These are phyloP conservation scores for Drosophila setosimentum DNA, from an alignment of 2,888 invertebrate genomes.

Conservation along the genomic window DNA sequence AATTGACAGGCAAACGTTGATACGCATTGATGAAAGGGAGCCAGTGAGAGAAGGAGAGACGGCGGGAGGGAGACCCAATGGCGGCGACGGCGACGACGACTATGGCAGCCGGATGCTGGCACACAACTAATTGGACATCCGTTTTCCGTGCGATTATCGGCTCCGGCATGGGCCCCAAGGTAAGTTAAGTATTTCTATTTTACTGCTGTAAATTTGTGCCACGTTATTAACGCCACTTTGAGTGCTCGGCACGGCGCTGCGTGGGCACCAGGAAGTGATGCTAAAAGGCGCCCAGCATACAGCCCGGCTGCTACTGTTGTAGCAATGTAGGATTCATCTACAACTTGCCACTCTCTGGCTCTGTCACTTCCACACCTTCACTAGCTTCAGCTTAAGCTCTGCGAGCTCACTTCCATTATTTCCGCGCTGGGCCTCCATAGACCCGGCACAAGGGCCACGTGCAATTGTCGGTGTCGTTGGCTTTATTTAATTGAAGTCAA, in stretches of 20 bases:
- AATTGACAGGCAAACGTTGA: slow-evolving; percentile 75
- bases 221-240: slow-evolving; percentile 82
- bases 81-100: slow-evolving; percentile 13
- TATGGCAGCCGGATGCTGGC: slow-evolving; percentile 75
- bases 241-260: slow-evolving; percentile 56
- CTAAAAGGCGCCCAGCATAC: slow-evolving; percentile 60
- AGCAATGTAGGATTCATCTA: slow-evolving; percentile 50
- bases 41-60: neutral
- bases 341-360: slow-evolving; percentile 20
- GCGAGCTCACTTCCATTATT: slow-evolving; percentile 55
- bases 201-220: slow-evolving; percentile 70
- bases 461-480: slow-evolving; percentile 76
- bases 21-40: slow-evolving; percentile 62
- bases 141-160: slow-evolving; percentile 81
- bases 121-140: slow-evolving; percentile 84
- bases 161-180: slow-evolving; percentile 44
- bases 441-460: slow-evolving; percentile 65
- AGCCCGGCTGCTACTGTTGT: slow-evolving; percentile 27
- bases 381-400: slow-evolving; percentile 46
- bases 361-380: neutral
- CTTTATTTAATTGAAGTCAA: slow-evolving; percentile 84
- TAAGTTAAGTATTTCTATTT: slow-evolving; percentile 66
- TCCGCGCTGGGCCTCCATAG: slow-evolving; percentile 30
- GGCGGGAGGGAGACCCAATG: neutral
- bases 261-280: slow-evolving; percentile 48